These are phyloP conservation scores for Sebastes vulpes DNA, from an alignment of 2,797 vertebrate species.

Conservation along the genomic window DNA sequence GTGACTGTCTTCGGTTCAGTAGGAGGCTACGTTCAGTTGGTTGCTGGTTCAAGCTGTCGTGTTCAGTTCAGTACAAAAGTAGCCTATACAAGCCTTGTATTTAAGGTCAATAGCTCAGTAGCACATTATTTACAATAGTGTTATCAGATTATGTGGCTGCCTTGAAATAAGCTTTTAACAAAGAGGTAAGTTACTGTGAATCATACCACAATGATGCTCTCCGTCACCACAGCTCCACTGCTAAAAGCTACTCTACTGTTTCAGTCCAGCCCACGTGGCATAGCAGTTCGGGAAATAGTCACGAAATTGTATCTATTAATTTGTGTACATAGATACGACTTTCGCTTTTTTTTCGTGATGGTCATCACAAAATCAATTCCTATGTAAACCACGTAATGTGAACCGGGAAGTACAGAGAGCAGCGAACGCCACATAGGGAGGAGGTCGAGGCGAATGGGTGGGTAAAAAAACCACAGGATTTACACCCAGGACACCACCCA, in stretches of 20 bases:
- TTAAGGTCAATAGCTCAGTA: background rate
- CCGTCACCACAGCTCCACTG: background rate
- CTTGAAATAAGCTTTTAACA: background rate
- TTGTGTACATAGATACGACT: too few species aligned
- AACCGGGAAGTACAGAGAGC: too few species aligned
- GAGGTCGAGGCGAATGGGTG: too few species aligned
- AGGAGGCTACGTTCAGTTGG: too few species aligned
- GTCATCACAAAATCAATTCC: too few species aligned
- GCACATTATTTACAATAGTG: background rate
- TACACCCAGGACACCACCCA: too few species aligned
- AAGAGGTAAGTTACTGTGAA: background rate
- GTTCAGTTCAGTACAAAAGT: background rate
- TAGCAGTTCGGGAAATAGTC: too few species aligned
- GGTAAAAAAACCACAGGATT: too few species aligned
- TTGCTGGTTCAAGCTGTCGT: background rate
- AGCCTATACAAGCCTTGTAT: background rate
- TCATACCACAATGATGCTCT: background rate
- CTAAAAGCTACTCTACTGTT: background rate
- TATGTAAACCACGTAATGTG: too few species aligned
- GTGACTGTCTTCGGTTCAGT: background rate
- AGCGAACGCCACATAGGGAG: too few species aligned
- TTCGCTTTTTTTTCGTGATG: too few species aligned
- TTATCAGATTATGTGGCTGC: background rate
- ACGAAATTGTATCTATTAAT: too few species aligned
- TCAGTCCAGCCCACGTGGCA: background rate